Conservation (phyloP, 2,113 vertebrate genomes). For the Uria aalge region DNA sequence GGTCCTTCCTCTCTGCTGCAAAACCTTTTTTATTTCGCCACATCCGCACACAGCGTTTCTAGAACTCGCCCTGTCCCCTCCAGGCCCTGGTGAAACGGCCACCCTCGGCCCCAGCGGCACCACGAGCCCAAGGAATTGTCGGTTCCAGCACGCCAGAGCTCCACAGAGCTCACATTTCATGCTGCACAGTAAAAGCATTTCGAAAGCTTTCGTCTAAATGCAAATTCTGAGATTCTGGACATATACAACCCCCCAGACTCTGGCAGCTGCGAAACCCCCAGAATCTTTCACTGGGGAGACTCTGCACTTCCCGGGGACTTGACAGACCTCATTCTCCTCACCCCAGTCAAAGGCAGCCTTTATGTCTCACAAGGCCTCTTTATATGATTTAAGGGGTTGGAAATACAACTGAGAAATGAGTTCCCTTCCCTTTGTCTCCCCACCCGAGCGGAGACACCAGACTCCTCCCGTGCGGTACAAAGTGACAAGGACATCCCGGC, state of each 20-base stretch:
- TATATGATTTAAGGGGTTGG: rapidly evolving
- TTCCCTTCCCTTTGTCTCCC: background rate
- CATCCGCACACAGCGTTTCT: background rate
- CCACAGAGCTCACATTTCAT: background rate
- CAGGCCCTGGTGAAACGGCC: background rate
- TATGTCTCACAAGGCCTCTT: background rate
- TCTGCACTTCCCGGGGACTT: no score
- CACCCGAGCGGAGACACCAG: background rate
- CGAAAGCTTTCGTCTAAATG: background rate
- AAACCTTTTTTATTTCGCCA: background rate
- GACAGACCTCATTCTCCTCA: background rate
- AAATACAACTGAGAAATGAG: background rate
- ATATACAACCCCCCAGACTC: rapidly evolving
- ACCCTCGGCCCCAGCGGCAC: rapidly evolving
- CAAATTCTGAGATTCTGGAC: background rate
- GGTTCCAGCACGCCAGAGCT: background rate
- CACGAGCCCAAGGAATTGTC: rapidly evolving
- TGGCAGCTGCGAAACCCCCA: background rate
- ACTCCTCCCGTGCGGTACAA: rapidly evolving
- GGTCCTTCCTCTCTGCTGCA: background rate
- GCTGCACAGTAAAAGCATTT: background rate
- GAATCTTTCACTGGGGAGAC: background rate
- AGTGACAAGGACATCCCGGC: rapidly evolving
- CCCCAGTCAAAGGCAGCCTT: background rate
- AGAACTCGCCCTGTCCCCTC: background rate